phyloP scores from a whole-genome alignment of 2,888 invertebrate genomes.

The Arrhopalites spinosus region DNA sequence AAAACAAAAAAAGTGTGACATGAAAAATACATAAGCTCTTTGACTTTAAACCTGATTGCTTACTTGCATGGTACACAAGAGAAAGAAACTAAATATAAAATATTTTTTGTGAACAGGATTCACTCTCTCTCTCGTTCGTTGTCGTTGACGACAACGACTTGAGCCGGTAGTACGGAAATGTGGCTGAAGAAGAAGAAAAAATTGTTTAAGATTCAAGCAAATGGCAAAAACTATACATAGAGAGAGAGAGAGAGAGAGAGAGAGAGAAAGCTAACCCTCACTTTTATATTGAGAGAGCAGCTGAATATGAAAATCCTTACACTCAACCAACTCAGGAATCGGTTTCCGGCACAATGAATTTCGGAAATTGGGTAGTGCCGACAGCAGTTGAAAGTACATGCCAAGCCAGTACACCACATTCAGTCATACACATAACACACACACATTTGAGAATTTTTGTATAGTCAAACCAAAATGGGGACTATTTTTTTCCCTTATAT shows the following conservation, averaged over 20 bases:
- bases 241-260: not conserved
- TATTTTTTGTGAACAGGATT: too few relatives aligned
- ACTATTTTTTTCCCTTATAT: not conserved
- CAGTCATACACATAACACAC: not conserved
- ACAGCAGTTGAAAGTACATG: not conserved
- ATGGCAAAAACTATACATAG: not conserved
- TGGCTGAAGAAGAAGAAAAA: not conserved
- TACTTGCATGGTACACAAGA: too few relatives aligned
- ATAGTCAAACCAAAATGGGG: not conserved
- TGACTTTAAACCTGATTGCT: too few relatives aligned
- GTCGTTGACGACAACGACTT: too few relatives aligned
- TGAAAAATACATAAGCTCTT: too few relatives aligned
- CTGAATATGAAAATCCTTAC: constrained; percentile 6
- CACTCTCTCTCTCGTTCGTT: too few relatives aligned
- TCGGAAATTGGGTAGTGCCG: constrained; percentile 42
- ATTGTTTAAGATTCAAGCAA: not conserved
- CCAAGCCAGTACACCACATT: not conserved
- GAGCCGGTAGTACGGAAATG: not conserved
- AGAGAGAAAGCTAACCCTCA: not conserved
- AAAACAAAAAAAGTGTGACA: too few relatives aligned
- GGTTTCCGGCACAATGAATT: constrained; percentile 38
- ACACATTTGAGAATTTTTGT: not conserved
- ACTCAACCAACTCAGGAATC: constrained; percentile 32
- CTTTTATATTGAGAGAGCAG: not conserved
- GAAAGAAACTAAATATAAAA: too few relatives aligned